Evolutionary conservation across 2,888 invertebrate genomes (phyloP), one percentile per base, ranked within the genome.

Genomic region (Cataglyphis livida): DNA sequence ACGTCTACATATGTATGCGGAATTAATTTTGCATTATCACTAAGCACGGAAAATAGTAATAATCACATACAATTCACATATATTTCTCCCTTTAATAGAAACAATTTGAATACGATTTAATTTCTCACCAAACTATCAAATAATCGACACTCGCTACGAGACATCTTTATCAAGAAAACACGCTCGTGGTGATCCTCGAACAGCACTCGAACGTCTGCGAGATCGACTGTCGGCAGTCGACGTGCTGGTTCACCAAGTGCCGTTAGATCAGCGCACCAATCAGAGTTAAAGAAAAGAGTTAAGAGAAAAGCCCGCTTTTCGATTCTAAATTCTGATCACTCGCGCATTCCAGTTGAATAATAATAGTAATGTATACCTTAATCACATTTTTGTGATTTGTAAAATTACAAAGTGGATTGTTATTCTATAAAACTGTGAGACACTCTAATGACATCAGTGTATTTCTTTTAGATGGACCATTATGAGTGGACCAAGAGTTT

Each of bases 181-280:
- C 59, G 61, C 57, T 85, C 85, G 66, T 82, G 82, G 81, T 83
- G 84, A 84, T 84, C 65, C 89, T 82, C 88, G 84, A 82, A 82
- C 88, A 70, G 83, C 83, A 79, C 83, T 83, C 74, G 70, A 84
- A 73, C 35, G 86, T 78, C 84, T 66, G 81, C 18, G 65, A 65
- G 75, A 76, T 66, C 87, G 76, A 76, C 74, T 88, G 82, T 84
- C 59, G 88, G 84, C 85, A 84, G 83, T 78, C 84, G 83, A 83
- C 83, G 81, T 74, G 82, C 84, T 71, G 85, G 88, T 85, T 85
- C 84, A 78, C 87, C 57, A 89, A 88, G 91, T 91, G 84, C 93
- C 93, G 93, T 93, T 93, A 93, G 75, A 68, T 83, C 81, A 82
- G 51, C 82, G 88, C 82, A 82, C 93, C 93, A 93, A 93, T 93